Conservation (phyloP, 2,797 vertebrate species). For the Arremon aurantiirostris region DNA sequence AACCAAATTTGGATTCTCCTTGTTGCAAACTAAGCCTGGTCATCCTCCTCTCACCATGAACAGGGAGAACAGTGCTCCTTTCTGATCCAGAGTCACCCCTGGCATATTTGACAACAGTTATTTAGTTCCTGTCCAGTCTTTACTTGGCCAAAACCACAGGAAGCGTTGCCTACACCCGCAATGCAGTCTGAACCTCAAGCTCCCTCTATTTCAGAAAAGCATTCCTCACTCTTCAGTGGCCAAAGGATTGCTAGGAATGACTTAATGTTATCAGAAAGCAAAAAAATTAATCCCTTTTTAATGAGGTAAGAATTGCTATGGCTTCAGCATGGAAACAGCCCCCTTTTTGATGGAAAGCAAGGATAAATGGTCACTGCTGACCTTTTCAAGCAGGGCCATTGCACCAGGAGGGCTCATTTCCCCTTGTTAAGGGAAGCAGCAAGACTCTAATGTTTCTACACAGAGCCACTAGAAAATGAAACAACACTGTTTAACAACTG, state of each 20-base stretch:
- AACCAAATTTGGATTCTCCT: not conserved
- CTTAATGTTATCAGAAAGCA: not conserved
- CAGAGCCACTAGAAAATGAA: not conserved
- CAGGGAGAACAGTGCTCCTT: not conserved
- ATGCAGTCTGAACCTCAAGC: not conserved
- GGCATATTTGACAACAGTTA: not conserved
- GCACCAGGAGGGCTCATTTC: constrained; percentile 18
- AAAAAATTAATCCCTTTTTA: constrained; percentile 25
- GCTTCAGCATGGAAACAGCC: not conserved
- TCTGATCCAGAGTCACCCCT: not conserved
- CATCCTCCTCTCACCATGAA: not conserved
- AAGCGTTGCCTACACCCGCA: not conserved
- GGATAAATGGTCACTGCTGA: not conserved
- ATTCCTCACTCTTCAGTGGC: not conserved
- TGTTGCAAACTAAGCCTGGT: not conserved
- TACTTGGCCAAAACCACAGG: not conserved
- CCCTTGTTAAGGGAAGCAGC: not conserved
- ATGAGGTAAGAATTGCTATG: constrained; percentile 15
- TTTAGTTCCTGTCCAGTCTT: not conserved
- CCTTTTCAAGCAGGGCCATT: constrained; percentile 14
- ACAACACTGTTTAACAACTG: not conserved
- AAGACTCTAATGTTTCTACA: not conserved
- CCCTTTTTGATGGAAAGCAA: not conserved
- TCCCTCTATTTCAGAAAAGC: not conserved
- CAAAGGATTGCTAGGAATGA: not conserved